Conservation (phyloP, 1,140 invertebrate species). For the Reticulitermes speratus region DNA sequence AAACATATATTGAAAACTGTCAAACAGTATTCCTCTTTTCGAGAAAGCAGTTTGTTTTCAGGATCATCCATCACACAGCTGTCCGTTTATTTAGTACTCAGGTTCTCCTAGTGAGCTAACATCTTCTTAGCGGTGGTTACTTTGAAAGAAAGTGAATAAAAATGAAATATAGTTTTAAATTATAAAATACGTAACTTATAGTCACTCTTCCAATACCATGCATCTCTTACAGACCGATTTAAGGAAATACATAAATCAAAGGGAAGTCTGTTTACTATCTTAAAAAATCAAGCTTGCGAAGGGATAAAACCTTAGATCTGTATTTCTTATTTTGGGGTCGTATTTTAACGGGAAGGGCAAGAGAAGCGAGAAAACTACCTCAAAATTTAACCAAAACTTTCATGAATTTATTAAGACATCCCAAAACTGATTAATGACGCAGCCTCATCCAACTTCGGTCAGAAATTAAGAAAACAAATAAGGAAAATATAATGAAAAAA, state of each 20-base stretch:
- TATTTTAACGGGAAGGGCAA: background rate
- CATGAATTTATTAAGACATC: background rate
- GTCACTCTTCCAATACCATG: background rate
- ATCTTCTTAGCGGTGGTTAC: background rate
- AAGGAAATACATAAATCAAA: background rate
- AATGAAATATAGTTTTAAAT: constrained; percentile 12
- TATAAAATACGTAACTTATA: background rate
- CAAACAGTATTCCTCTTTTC: background rate
- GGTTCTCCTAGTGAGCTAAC: background rate
- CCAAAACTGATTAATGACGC: background rate
- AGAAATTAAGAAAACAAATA: background rate
- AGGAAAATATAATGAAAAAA: background rate
- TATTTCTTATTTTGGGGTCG: background rate
- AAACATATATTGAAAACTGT: constrained; percentile 3
- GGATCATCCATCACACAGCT: background rate
- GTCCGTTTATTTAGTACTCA: background rate
- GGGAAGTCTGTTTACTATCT: background rate
- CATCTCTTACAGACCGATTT: background rate
- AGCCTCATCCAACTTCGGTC: background rate
- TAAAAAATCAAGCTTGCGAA: background rate
- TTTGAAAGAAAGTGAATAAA: background rate
- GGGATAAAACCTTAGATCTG: background rate
- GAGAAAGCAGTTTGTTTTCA: background rate
- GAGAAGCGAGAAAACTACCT: background rate
- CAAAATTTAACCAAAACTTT: background rate